Evolutionary conservation across 2,888 invertebrate species (phyloP), one percentile per base, ranked within the genome.

Genomic region (Gari tellinella): DNA sequence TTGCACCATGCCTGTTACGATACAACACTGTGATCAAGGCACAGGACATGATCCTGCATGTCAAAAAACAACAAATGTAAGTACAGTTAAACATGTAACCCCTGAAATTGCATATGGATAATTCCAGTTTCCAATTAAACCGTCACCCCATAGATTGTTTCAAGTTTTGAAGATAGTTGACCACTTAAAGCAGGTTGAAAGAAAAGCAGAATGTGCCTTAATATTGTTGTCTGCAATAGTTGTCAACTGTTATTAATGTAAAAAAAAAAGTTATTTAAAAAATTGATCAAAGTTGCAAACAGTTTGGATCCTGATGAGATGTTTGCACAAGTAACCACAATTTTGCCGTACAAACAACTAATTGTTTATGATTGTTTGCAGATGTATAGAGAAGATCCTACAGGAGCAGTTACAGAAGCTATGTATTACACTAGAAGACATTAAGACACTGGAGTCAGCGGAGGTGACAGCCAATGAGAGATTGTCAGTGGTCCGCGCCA

Each of bases 1-100:
- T 98, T 93, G 97, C 97, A 48, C 98, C 98, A 53, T 98, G 98
- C 92, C 96, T 98, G 72, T 93, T 98, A 81, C 94, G 97, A 86
- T 96, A 97, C 79, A 96, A 96, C 92, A 95, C 96, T 91, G 93
- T 95, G 76, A 94, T 97, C 83, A 97, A 97, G 51, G 98, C 97
- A 58, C 97, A 98, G 93, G 97, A 97, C 92, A 96, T 97, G 89
- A 94, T 98, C 80, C 95, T 95, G 88, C 97, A 98, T 92, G 97
- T 98, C 88, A 95, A 96, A 85, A 94, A 96, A 57, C 97, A 97
- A 92, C 97, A 97, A 57, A 94, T 95, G 93, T 93, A 86, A 86
- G 92, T 87, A 40, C 17, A n/a, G n/a, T n/a, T n/a, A n/a, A n/a
- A n/a, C n/a, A n/a, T n/a, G n/a, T n/a, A n/a, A n/a, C n/a, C n/a